These are phyloP conservation scores for Epirrhoe tristata DNA, from an alignment of 2,888 invertebrate species.

Conservation along the genomic window DNA sequence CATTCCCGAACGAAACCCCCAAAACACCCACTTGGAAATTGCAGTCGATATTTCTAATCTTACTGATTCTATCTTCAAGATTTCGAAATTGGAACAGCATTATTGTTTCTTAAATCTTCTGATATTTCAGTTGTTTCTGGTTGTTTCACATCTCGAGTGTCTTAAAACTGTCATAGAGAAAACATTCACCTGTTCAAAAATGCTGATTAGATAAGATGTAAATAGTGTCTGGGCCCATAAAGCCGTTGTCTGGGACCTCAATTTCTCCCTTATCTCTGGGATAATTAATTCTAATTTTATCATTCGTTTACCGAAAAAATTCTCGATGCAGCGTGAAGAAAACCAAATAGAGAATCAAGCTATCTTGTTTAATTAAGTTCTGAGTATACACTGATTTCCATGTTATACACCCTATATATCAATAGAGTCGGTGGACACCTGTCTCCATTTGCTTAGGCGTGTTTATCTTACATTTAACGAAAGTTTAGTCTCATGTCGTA, in stretches of 20 bases:
- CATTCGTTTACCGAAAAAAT: slow-evolving; percentile 41
- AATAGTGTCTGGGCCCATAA: slow-evolving; percentile 18
- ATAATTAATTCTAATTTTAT: slow-evolving; percentile 37
- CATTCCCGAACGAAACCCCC: slow-evolving; percentile 65
- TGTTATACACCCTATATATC: slow-evolving; percentile 76
- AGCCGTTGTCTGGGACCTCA: slow-evolving; percentile 18
- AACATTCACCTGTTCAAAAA: slow-evolving; percentile 15
- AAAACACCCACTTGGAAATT: slow-evolving; percentile 55
- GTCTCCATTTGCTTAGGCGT: slow-evolving; percentile 83
- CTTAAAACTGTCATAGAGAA: neutral
- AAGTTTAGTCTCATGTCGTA: slow-evolving; percentile 77
- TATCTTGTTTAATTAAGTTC: slow-evolving; percentile 82
- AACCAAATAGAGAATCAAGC: slow-evolving; percentile 74
- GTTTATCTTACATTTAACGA: slow-evolving; percentile 81
- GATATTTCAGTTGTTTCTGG: neutral
- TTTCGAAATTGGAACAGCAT: slow-evolving; percentile 12
- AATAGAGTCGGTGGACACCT: slow-evolving; percentile 79
- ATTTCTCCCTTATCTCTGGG: slow-evolving; percentile 33
- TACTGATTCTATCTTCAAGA: slow-evolving; percentile 21
- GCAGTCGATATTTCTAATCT: slow-evolving; percentile 43
- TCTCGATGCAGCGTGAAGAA: slow-evolving; percentile 58
- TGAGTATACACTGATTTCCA: slow-evolving; percentile 77
- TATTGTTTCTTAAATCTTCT: slow-evolving; percentile 7
- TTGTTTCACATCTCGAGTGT: neutral
- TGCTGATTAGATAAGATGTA: slow-evolving; percentile 21